phyloP scores from a whole-genome alignment of 1,140 invertebrate species.

The Lasaia peninsularis region DNA sequence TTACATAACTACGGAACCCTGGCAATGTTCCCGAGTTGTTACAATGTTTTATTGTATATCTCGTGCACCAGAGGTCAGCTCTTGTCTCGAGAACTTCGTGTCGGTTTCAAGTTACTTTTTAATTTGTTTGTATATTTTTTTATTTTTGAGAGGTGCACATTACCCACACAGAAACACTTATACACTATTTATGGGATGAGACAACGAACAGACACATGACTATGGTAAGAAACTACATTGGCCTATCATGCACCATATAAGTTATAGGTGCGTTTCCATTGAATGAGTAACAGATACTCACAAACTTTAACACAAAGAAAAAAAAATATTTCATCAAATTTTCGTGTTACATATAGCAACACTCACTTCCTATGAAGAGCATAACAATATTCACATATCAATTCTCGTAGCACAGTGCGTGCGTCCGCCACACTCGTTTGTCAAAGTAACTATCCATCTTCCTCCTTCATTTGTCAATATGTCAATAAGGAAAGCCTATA shows the following conservation, averaged over 20 bases:
- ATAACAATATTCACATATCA: too few relatives aligned
- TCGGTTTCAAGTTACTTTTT: slow-evolving; percentile 7
- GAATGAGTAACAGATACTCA: too few relatives aligned
- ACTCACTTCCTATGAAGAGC: too few relatives aligned
- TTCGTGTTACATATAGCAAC: too few relatives aligned
- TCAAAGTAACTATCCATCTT: slow-evolving; percentile 27
- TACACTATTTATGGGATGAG: too few relatives aligned
- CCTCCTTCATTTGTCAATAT: slow-evolving; percentile 27
- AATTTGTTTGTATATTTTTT: slow-evolving; percentile 3
- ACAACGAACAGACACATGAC: too few relatives aligned
- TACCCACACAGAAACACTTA: background rate
- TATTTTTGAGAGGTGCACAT: background rate
- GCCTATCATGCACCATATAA: too few relatives aligned
- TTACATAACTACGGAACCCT: background rate
- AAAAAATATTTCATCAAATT: too few relatives aligned
- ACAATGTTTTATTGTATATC: slow-evolving; percentile 2
- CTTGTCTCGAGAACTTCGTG: slow-evolving; percentile 1
- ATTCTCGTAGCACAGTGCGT: slow-evolving; percentile 11
- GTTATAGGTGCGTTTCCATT: too few relatives aligned
- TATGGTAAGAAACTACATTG: too few relatives aligned
- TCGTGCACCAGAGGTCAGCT: background rate
- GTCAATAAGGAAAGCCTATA: slow-evolving; percentile 23
- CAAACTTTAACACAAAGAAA: too few relatives aligned
- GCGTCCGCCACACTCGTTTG: slow-evolving; percentile 22
- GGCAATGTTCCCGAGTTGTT: background rate